These are phyloP conservation scores for Gymnoscelis rufifasciata DNA, from an alignment of 2,888 invertebrate species.

Conservation along the genomic window DNA sequence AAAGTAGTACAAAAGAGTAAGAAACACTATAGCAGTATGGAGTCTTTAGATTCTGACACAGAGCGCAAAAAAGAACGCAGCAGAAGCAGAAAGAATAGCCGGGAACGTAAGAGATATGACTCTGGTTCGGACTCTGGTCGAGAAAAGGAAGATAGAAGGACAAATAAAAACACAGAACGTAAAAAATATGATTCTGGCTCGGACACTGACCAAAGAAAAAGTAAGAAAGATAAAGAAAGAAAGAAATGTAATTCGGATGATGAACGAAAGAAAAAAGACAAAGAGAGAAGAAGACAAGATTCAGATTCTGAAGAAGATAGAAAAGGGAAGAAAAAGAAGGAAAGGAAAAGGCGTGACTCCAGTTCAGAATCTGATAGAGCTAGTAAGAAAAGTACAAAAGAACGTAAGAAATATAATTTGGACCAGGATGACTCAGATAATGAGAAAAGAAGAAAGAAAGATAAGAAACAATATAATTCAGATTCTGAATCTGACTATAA, in stretches of 20 bases:
- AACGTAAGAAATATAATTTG: slow-evolving; percentile 50
- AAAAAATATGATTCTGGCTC: slow-evolving; percentile 32
- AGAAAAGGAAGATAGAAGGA: neutral
- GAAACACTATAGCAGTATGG: slow-evolving; percentile 19
- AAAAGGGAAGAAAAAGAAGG: slow-evolving; percentile 21
- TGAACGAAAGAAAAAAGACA: slow-evolving; percentile 7
- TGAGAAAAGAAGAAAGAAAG: slow-evolving; percentile 35
- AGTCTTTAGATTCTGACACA: slow-evolving; percentile 24
- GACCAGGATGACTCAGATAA: slow-evolving; percentile 47
- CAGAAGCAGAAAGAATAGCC: slow-evolving; percentile 6
- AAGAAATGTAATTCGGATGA: slow-evolving; percentile 16
- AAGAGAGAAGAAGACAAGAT: slow-evolving; percentile 26
- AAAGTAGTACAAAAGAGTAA: slow-evolving; percentile 17
- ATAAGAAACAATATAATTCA: slow-evolving; percentile 33
- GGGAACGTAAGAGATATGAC: slow-evolving; percentile 26
- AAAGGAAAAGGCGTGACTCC: slow-evolving; percentile 28
- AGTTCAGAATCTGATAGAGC: slow-evolving; percentile 39
- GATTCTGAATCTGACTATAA: slow-evolving; percentile 39
- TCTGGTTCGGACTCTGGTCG: slow-evolving; percentile 34
- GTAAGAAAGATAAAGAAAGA: slow-evolving; percentile 14
- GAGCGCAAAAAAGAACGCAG: slow-evolving; percentile 23
- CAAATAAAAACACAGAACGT: slow-evolving; percentile 18
- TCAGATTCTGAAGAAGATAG: slow-evolving; percentile 36
- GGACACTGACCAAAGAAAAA: neutral
- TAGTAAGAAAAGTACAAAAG: slow-evolving; percentile 41